These are phyloP conservation scores for Tigriopus japonicus DNA, from an alignment of 1,140 invertebrate species.

Conservation along the genomic window DNA sequence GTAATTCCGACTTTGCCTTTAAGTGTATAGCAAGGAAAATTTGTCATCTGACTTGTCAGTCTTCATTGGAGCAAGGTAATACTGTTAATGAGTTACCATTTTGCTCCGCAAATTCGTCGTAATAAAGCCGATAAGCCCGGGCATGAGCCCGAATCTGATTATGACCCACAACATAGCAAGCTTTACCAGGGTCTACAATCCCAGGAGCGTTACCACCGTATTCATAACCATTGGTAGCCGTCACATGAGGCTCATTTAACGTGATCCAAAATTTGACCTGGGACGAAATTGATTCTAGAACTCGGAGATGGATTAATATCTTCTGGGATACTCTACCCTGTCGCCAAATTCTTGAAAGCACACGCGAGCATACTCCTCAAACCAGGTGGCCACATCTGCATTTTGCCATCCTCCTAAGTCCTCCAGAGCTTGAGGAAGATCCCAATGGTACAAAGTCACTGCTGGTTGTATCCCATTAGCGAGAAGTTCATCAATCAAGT, in stretches of 20 bases:
- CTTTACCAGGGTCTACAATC: not conserved
- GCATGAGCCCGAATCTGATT: conserved; percentile 8
- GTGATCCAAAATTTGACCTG: conserved; percentile 8
- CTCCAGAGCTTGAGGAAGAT: conserved; percentile 8
- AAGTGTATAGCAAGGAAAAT: no score
- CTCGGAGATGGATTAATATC: no score
- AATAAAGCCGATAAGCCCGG: not conserved
- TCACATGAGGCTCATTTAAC: conserved; percentile 4
- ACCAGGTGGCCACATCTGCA: not conserved
- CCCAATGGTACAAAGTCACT: conserved; percentile 10
- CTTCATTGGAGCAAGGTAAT: no score
- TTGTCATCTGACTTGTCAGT: no score
- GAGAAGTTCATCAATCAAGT: not conserved
- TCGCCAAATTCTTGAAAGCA: conserved; percentile 1
- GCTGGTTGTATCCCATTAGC: not conserved
- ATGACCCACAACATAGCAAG: not conserved
- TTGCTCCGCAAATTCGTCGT: not conserved
- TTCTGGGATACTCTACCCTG: not conserved
- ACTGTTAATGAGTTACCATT: not conserved
- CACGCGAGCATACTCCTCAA: conserved; percentile 1
- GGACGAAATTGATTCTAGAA: no score
- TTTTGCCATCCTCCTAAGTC: conserved; percentile 1
- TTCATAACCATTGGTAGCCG: not conserved
- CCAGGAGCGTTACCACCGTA: conserved; percentile 3
- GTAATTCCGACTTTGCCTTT: not conserved